These are phyloP conservation scores for Darevskia nairensis DNA, from an alignment of 2,797 vertebrate species.

Conservation along the genomic window DNA sequence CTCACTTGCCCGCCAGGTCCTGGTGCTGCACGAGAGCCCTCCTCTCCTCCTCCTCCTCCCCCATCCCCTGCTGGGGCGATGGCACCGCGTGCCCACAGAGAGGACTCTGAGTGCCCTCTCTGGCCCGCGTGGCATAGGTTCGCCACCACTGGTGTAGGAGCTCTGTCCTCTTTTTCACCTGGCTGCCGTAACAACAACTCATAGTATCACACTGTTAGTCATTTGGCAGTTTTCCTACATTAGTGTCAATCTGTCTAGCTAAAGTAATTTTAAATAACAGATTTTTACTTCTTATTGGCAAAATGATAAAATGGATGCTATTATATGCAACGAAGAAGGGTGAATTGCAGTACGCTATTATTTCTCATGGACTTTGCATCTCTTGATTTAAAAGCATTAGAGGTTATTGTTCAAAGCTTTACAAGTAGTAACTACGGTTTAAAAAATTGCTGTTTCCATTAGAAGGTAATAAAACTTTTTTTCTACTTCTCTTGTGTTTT, in stretches of 20 bases:
- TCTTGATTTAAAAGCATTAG: constrained; percentile 55
- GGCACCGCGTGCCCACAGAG: too few species aligned
- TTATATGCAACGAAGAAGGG: constrained; percentile 25
- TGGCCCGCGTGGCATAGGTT: too few species aligned
- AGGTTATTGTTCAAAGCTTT: constrained; percentile 29
- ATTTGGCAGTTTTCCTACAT: not conserved
- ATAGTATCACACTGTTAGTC: not conserved
- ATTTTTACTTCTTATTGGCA: constrained; percentile 24
- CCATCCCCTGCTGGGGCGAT: too few species aligned
- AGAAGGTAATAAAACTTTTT: constrained; percentile 38
- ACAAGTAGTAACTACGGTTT: constrained; percentile 44
- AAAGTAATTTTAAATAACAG: constrained; percentile 4
- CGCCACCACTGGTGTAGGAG: not conserved
- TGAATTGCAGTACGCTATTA: not conserved
- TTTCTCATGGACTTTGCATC: constrained; percentile 41
- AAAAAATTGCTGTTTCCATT: constrained; percentile 58
- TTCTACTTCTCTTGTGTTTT: constrained; percentile 34
- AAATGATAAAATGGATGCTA: constrained; percentile 16
- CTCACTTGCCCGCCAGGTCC: too few species aligned
- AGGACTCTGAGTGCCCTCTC: too few species aligned
- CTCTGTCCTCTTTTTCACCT: not conserved
- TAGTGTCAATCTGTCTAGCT: constrained; percentile 10
- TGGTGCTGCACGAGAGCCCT: too few species aligned
- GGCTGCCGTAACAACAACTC: too few species aligned
- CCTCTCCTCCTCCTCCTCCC: too few species aligned